phyloP scores from a whole-genome alignment of 2,113 vertebrate species.

The Trochalopteron elliotii region DNA sequence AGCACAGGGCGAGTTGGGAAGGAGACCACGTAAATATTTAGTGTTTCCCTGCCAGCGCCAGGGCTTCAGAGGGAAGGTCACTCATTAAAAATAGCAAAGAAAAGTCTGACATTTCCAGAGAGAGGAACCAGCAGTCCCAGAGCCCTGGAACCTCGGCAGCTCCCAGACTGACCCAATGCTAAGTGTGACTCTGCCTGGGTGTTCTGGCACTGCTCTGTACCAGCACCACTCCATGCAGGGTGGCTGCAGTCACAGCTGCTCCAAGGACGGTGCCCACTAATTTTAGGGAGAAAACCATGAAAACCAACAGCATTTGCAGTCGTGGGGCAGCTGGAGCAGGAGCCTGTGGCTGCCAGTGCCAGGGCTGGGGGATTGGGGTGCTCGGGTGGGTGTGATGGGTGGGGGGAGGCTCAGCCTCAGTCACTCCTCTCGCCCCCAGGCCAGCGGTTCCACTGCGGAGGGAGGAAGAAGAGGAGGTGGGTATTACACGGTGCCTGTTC shows the following conservation, averaged over 20 bases:
- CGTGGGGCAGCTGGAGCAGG: rapidly evolving
- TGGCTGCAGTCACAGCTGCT: rapidly evolving
- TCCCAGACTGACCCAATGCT: not conserved
- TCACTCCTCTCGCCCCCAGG: conserved; percentile 62
- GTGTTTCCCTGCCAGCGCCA: conserved; percentile 2
- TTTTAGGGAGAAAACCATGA: not conserved
- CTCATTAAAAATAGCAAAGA: conserved; percentile 54
- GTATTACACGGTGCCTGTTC: not conserved
- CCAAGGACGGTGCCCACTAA: rapidly evolving
- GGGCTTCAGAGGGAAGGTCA: conserved; percentile 42
- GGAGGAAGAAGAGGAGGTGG: conserved; percentile 71
- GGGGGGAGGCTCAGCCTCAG: not conserved
- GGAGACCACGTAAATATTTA: conserved; percentile 34
- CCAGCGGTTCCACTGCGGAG: conserved; percentile 79
- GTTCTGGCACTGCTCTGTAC: not conserved
- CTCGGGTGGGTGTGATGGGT: not conserved
- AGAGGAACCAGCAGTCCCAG: not conserved
- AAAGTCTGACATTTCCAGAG: conserved; percentile 30
- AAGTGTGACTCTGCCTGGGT: not conserved
- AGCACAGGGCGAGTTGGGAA: not conserved
- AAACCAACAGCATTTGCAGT: not conserved
- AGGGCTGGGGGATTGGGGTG: not conserved
- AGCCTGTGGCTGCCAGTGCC: not conserved
- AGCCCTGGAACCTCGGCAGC: not conserved
- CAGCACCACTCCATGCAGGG: rapidly evolving